These are phyloP conservation scores for Linnaemya tessellans DNA, from an alignment of 2,888 invertebrate species.

Conservation along the genomic window DNA sequence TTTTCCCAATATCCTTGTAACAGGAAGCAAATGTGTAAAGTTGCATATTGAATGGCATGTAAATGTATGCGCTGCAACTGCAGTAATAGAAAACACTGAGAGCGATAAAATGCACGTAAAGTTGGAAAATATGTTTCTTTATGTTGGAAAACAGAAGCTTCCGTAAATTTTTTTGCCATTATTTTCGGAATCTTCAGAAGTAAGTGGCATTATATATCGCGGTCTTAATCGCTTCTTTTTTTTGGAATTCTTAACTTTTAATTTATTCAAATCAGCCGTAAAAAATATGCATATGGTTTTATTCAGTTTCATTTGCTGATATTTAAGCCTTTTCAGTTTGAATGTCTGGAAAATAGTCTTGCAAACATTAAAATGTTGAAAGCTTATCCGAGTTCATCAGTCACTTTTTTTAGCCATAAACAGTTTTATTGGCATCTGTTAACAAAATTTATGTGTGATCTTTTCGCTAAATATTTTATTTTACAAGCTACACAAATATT, in stretches of 20 bases:
- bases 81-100: neutral
- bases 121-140: neutral
- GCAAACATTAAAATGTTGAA: constrained; percentile 49
- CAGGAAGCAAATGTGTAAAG: constrained; percentile 14
- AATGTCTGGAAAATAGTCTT: constrained; percentile 13
- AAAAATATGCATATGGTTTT: neutral
- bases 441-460: too few species aligned
- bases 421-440: too few species aligned
- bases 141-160: too few species aligned
- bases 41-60: constrained; percentile 37
- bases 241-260: too few species aligned
- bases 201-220: too few species aligned
- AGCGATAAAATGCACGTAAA: too few species aligned
- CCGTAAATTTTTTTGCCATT: too few species aligned
- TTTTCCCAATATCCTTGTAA: constrained; percentile 1
- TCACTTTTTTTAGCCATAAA: constrained; percentile 31
- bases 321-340: neutral
- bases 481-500: too few species aligned
- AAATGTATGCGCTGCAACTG: neutral
- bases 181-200: too few species aligned
- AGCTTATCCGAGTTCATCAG: constrained; percentile 52
- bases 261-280: neutral
- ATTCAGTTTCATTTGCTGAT: neutral
- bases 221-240: too few species aligned
- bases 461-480: too few species aligned